Percentiles rank a stretch among this genome's conserved stretches.
Conservation (phyloP, 2,113 vertebrate genomes). For the Ia io region DNA sequence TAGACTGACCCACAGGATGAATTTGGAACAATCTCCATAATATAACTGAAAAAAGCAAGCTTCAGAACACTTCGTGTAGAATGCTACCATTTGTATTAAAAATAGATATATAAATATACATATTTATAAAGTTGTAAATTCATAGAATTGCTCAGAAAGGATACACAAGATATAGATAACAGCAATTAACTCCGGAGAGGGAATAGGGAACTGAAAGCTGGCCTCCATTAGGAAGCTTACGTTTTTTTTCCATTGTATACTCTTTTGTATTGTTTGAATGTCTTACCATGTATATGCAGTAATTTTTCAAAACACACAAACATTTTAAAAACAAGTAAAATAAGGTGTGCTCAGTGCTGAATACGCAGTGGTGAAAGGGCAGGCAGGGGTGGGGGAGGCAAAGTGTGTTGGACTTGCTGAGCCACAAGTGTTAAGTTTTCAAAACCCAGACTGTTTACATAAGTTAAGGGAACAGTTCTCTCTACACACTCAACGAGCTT, state of each 20-base stretch:
- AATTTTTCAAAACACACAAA: conserved; percentile 35
- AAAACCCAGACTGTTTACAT: conserved; percentile 52
- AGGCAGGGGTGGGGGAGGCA: neutral
- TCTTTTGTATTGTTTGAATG: neutral
- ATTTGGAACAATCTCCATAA: neutral
- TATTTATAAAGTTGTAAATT: conserved; percentile 71
- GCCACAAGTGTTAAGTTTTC: neutral
- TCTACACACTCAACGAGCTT: conserved; percentile 35
- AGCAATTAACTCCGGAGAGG: conserved; percentile 27
- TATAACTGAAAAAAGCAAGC: conserved; percentile 56
- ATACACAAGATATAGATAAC: conserved; percentile 53
- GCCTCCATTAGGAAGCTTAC: neutral
- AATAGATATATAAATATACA: conserved; percentile 78
- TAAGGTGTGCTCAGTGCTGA: neutral
- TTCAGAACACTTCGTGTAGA: conserved; percentile 61
- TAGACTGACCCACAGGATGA: neutral
- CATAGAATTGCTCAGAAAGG: conserved; percentile 69
- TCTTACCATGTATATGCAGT: conserved; percentile 32
- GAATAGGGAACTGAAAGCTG: neutral
- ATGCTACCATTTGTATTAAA: conserved; percentile 76
- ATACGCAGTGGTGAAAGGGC: neutral
- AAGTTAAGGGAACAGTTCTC: conserved; percentile 35
- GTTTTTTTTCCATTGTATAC: neutral
- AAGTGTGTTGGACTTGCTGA: neutral
- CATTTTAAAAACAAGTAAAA: neutral